Base-by-base conservation (phyloP, 2,888 invertebrate genomes). In the Chloroclystis v-ata region DNA sequence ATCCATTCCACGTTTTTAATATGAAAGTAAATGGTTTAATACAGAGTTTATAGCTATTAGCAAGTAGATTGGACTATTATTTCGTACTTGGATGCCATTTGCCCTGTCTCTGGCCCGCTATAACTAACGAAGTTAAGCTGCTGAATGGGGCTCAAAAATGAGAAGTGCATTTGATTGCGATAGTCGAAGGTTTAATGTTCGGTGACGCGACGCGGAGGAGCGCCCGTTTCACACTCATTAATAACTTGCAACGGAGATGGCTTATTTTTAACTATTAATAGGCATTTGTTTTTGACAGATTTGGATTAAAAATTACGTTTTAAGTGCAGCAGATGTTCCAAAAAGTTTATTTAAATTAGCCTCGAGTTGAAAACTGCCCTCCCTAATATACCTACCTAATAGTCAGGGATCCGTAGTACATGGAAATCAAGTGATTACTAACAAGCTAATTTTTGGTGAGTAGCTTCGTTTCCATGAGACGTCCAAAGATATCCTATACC, bases 141-240 rank as follows among this genome's bases (percentile, higher is more conserved):
- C 72, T 69, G 76, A 72, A 67, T 61, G 60, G 68, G 67, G 76
- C 69, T 67, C 69, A 70, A 75, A 76, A 76, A 76, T 72, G 72
- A 74, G 72, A 66, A 57, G 52, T 57, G 64, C 66, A 63, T 70
- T 69, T 67, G 62, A 67, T 67, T 70, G 57, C 48, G 61, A 70
- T 53, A 48, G 57, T 61, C 54, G 56, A 48, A 49, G 56, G 46
- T 59, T 49, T 49, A 46, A 52, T 49, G 43, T 49, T 46, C 26
- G 32, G 49, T 14, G 42, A 32, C 42, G 30, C 12, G 14, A 37
- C 41, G 37, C 30, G 37, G 37, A 48, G 37, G 24, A 28, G 11
- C 37, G 47, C 41, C 41, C 43, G 30, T 47, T 47, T 39, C 30
- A 50, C 50, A 43, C 39, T 26, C 39, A 43, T 46, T 37, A 47